phyloP scores from a whole-genome alignment of 2,113 vertebrate genomes.

The Rana temporaria region DNA sequence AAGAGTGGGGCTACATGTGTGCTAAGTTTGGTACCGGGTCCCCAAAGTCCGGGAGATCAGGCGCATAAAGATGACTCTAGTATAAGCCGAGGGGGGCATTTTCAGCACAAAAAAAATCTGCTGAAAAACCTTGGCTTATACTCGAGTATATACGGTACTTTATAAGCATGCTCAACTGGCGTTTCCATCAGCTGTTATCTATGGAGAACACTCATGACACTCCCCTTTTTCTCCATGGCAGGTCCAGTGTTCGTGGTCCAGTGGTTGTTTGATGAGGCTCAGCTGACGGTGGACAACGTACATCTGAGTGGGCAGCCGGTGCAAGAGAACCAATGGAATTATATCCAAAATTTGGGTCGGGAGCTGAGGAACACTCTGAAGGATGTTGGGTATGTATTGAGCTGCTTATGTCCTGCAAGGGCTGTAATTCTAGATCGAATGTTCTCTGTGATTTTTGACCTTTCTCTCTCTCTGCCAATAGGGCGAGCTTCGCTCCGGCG shows the following conservation, averaged over 20 bases:
- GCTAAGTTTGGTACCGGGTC: too few relatives aligned
- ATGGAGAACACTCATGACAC: too few relatives aligned
- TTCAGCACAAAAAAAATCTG: too few relatives aligned
- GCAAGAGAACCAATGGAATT: constrained; percentile 95
- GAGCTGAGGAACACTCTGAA: constrained; percentile 93
- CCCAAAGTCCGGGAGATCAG: too few relatives aligned
- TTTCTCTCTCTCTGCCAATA: constrained; percentile 59
- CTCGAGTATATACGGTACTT: too few relatives aligned
- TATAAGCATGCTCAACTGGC: too few relatives aligned
- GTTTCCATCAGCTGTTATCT: too few relatives aligned
- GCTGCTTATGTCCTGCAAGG: too few relatives aligned
- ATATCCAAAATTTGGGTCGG: constrained; percentile 93
- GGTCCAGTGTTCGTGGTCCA: constrained; percentile 96
- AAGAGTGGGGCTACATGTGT: too few relatives aligned
- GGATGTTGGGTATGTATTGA: constrained; percentile 88
- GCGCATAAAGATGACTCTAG: too few relatives aligned
- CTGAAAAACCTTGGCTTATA: too few relatives aligned
- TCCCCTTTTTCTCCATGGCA: constrained; percentile 55
- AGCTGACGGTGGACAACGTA: constrained; percentile 94
- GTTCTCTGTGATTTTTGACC: not conserved
- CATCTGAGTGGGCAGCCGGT: constrained; percentile 95
- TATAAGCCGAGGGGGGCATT: too few relatives aligned
- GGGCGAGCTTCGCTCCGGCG: constrained; percentile 95
- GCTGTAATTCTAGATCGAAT: not conserved
- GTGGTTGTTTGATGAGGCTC: constrained; percentile 97